Conservation (phyloP, 2,113 vertebrate genomes). For the Cyrtonyx montezumae region DNA sequence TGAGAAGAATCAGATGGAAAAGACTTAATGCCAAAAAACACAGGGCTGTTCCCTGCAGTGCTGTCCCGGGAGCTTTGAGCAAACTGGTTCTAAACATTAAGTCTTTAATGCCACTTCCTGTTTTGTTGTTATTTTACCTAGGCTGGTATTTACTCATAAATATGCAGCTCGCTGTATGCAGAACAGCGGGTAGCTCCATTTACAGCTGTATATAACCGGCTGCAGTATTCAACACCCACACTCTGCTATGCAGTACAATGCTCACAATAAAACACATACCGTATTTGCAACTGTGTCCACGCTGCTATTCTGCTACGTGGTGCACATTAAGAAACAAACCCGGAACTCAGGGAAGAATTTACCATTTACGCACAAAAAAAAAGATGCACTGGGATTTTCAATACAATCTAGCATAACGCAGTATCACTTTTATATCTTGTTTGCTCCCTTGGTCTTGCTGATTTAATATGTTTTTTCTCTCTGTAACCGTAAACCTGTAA, state of each 20-base stretch:
- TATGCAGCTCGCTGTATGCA: conserved; percentile 24
- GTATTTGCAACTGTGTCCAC: conserved; percentile 51
- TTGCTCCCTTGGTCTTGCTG: conserved; percentile 19
- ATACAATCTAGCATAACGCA: conserved; percentile 39
- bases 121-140: conserved; percentile 54
- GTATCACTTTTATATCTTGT: conserved; percentile 44
- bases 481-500: conserved; percentile 6
- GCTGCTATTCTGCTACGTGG: conserved; percentile 40
- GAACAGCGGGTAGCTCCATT: conserved; percentile 67
- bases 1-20: conserved; percentile 48
- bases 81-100: conserved; percentile 48
- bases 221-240: conserved; percentile 55
- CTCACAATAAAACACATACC: conserved; percentile 61
- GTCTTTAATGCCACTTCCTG: conserved; percentile 41
- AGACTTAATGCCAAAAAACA: conserved; percentile 15
- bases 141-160: conserved; percentile 57
- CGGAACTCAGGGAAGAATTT: conserved; percentile 34
- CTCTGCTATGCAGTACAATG: conserved; percentile 56
- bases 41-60: neutral
- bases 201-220: conserved; percentile 58
- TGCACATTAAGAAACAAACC: conserved; percentile 53
- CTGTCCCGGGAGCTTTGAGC: conserved; percentile 17
- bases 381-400: conserved; percentile 59
- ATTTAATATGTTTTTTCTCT: conserved; percentile 37
- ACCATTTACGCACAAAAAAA: conserved; percentile 50